Conservation (phyloP, 2,888 invertebrate species). For the Drosophila neonasuta region DNA sequence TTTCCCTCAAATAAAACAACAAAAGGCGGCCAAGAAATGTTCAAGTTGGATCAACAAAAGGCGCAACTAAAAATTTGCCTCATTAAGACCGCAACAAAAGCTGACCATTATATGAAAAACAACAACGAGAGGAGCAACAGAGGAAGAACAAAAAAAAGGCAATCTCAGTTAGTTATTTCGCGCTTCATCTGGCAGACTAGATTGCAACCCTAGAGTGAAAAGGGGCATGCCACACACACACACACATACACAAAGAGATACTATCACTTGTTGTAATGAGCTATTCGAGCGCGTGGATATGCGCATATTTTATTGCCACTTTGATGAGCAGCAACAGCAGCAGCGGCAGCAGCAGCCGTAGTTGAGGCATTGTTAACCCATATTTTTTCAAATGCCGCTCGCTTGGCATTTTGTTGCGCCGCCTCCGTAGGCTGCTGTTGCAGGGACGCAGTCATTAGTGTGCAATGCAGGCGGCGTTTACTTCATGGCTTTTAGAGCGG, state of each 20-base stretch:
- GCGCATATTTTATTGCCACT: conserved; percentile 74
- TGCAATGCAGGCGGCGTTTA: conserved; percentile 32
- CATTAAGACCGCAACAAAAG: conserved; percentile 75
- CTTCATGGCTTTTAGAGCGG: conserved; percentile 68
- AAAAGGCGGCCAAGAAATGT: conserved; percentile 38
- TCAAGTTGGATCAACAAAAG: conserved; percentile 29
- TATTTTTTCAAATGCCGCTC: conserved; percentile 40
- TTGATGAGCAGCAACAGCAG: conserved; percentile 57
- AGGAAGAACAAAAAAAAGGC: conserved; percentile 3
- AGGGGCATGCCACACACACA: conserved; percentile 7
- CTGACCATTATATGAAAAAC: conserved; percentile 7
- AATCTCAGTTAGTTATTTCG: conserved; percentile 21
- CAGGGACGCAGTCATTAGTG: conserved; percentile 53
- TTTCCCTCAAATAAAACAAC: conserved; percentile 18
- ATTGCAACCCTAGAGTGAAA: conserved; percentile 12
- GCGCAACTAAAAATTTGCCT: conserved; percentile 59
- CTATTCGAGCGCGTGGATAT: conserved; percentile 52
- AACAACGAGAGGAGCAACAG: not conserved
- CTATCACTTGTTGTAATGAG: conserved; percentile 47
- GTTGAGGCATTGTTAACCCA: conserved; percentile 41
- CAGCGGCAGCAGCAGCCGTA: not conserved
- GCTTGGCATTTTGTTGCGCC: conserved; percentile 48
- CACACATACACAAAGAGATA: not conserved
- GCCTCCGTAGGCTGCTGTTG: conserved; percentile 31
- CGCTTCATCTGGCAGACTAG: conserved; percentile 20